These are phyloP conservation scores for Perognathus longimembris DNA, from an alignment of 2,113 vertebrate species.

Conservation along the genomic window DNA sequence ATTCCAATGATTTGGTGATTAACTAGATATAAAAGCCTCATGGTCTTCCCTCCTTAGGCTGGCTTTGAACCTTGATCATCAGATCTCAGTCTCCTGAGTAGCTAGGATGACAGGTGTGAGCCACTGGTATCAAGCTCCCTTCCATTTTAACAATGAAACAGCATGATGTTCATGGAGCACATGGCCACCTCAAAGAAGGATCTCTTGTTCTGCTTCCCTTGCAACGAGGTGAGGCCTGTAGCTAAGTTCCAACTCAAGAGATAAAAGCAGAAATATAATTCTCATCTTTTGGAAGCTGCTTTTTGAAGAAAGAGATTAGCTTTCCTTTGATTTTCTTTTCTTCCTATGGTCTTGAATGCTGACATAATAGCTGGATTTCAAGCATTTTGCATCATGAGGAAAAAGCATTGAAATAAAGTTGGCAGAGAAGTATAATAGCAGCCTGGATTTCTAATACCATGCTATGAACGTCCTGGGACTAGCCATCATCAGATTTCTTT, in stretches of 20 bases:
- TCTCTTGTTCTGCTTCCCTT: not conserved
- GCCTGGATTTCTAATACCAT: not conserved
- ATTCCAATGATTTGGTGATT: too few relatives aligned
- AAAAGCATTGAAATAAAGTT: not conserved
- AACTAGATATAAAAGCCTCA: too few relatives aligned
- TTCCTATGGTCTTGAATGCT: not conserved
- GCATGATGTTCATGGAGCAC: not conserved
- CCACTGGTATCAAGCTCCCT: not conserved
- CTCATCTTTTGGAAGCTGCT: not conserved
- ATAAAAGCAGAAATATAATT: not conserved
- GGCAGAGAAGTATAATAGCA: not conserved
- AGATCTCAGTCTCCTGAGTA: too few relatives aligned
- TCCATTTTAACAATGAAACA: not conserved
- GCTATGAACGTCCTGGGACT: not conserved
- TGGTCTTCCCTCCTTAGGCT: too few relatives aligned
- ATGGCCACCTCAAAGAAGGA: not conserved
- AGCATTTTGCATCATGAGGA: not conserved
- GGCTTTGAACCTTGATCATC: too few relatives aligned
- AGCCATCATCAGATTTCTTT: not conserved
- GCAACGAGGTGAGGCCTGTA: not conserved
- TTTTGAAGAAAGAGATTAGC: not conserved
- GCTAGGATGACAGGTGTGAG: too few relatives aligned
- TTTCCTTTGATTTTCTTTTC: not conserved
- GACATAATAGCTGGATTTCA: not conserved
- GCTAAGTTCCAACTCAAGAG: not conserved